Base-by-base conservation (phyloP, 2,888 invertebrate genomes). In the Stramonita haemastoma region DNA sequence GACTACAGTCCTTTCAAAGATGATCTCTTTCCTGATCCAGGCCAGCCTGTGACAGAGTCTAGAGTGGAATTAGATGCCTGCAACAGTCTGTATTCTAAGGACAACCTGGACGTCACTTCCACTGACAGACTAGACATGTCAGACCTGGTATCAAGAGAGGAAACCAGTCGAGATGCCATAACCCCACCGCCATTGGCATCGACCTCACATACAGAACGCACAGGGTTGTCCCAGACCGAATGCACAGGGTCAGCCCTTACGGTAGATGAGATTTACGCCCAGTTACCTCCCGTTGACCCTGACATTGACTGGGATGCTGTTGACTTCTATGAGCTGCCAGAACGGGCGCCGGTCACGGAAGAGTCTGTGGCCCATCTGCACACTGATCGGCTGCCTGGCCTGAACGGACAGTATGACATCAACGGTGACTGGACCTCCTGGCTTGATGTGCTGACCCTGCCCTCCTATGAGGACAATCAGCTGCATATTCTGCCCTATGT, bases 401-500 rank as follows among this genome's bases (percentile, higher is more conserved):
- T 97, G 73, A 97, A 96, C 94, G 97, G 97, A 91, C 96, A 96
- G 92, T 96, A 95, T 92, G 97, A 97, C 95, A 91, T 93, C 85
- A 93, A 95, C 90, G 96, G 96, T n/a, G 93, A 95, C 87, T 99
- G 99, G 97, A 97, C 97, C 93, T 98, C 98, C 96, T 99, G 99
- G 98, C 98, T 98, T 96, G 97, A 98, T 96, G 97, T 98, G 95
- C 97, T 98, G 92, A 97, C 97, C 93, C 96, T 97, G 95, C 97
- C 97, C 95, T 97, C 98, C 91, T 97, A 97, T 94, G 97, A 98
- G 95, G 98, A 97, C 95, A 97, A 98, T 96, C 97, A 97, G 95
- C 97, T 99, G 96, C 97, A 98, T 96, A 98, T 99, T 97, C 97
- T 99, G 97, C 99, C 99, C 97, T 99, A 99, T 97, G 98, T 98